Base-by-base conservation (phyloP, 1,140 invertebrate species). In the Hylaeus volcanicus region DNA sequence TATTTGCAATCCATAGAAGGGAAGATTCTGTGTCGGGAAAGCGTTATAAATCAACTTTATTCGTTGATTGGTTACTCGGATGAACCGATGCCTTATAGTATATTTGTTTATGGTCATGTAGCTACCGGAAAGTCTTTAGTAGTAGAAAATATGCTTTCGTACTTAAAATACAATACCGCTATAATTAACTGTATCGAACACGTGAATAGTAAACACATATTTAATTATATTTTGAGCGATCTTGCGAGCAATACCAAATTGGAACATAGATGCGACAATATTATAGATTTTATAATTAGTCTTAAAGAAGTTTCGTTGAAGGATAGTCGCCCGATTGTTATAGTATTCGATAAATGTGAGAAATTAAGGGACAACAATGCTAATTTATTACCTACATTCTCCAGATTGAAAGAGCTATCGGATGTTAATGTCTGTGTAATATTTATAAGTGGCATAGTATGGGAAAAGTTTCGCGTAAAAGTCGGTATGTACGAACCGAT, bases 101-200 rank as follows among this genome's bases (percentile, higher is more conserved):
- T 98, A 79, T 97, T 97, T 92, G 82, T 97, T 53, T 96, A 96
- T 90, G 98, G 98, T 56, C 95, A 96, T 88, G 95, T 96, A 83
- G 95, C 96, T 5, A 96, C 96, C 14, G 97, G 97, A 39, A 98
- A 98, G 93, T 96, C 96, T 43, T 91, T 96, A 1, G 94, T 97
- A 61, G 89, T 97, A 2, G 92, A 93, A 63, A 92, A 92, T 26
- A 89, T 97, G 14, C 88, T 98, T 1, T 86, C 94, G 37, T 90
- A 94, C 82, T 93, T 96, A 56, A 86, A 94, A 9, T 95, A 96
- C 61, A 95, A 95, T 89, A 93, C 94, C 86, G 95, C 96, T 41
- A 90, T 95, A 65, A 91, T 98, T n/a, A 97, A 98, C 91, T 97
- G 97, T 89, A 94, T 97, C 6, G 97, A 98, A 90, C 97, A 96